Percentiles rank a stretch among this genome's conserved stretches.
Conservation (phyloP, 2,797 vertebrate genomes). For the Platyrinchus mystaceus region DNA sequence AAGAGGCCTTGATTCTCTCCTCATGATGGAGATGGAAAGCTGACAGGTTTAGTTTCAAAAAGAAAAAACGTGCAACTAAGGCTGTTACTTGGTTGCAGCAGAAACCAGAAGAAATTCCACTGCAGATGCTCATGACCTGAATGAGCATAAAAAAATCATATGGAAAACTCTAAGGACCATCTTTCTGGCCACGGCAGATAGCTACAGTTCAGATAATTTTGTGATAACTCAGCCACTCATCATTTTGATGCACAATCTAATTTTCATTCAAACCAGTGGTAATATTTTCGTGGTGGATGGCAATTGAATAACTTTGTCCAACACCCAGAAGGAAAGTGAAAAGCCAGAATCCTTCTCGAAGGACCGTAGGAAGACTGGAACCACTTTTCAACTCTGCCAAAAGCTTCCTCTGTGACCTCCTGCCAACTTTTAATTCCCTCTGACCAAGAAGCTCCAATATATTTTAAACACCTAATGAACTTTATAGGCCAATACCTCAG, state of each 20-base stretch:
- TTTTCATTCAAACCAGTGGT: background rate
- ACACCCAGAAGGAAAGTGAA: background rate
- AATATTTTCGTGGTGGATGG: background rate
- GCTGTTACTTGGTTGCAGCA: background rate
- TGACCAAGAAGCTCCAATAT: slow-evolving; percentile 1
- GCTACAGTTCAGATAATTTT: background rate
- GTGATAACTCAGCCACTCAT: background rate
- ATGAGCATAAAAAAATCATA: background rate
- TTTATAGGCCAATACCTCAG: background rate
- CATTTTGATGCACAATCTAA: background rate
- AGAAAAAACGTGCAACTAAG: fast-evolving
- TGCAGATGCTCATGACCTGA: fast-evolving
- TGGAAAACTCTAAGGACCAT: background rate
- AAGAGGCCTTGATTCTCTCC: background rate
- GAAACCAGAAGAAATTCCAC: background rate
- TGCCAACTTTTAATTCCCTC: slow-evolving; percentile 21
- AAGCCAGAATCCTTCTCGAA: background rate
- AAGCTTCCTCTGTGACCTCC: background rate
- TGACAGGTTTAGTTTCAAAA: background rate
- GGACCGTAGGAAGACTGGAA: background rate
- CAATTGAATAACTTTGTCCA: background rate
- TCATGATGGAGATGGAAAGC: background rate
- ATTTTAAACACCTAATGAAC: slow-evolving; percentile 46
- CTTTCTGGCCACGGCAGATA: background rate
- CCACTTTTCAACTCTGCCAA: background rate